Evolutionary conservation across 2,888 invertebrate genomes (phyloP), one percentile per base, ranked within the genome.

Genomic region (Rhimphoctona megacephalus): DNA sequence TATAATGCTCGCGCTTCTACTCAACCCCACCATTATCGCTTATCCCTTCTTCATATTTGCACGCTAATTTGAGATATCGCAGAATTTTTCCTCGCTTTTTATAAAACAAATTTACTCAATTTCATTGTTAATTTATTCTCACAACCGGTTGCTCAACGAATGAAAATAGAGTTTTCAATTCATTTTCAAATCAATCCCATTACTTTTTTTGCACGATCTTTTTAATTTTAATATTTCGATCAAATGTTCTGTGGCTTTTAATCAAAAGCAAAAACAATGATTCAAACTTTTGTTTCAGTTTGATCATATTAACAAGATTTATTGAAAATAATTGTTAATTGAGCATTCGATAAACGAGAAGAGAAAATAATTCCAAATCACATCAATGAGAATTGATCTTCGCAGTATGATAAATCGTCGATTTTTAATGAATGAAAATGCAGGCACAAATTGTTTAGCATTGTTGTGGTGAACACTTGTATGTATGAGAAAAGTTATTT

Each of bases 1-100:
- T 89, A 84, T 61, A 76, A 82, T 85, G 73, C 85, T 88, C 87
- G 88, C 89, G 87, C 88, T 89, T 89, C 81, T 87, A 77, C 76
- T 64, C 36, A 54, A 46, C 82, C 66, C 73, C 72, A 69, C 67
- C 67, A 30, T 22, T 36, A 39, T 49, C 49, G 33, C 30, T 36
- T 69, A 73, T 57, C 57, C 76, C 74, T 69, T 46, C n/a, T 81
- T 72, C 49, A 33, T 36, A 54, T 54, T n/a, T 66, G 11, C 67
- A 69, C 74, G 80, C 36, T 57, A 64, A 80, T 80, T 69, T 79
- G 30, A 66, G 77, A 79, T 79, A 33, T 43, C 66, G 64, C 76
- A 69, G 8, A 43, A 61, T 39, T 70, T 54, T 80, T 39, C 7
- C 54, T 81, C 43, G 17, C 81, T 33, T 49, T 67, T 39, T 77